Evolutionary conservation across 2,113 vertebrate species (phyloP), one percentile per base, ranked within the genome.

Genomic region (Neoarius graeffei): DNA sequence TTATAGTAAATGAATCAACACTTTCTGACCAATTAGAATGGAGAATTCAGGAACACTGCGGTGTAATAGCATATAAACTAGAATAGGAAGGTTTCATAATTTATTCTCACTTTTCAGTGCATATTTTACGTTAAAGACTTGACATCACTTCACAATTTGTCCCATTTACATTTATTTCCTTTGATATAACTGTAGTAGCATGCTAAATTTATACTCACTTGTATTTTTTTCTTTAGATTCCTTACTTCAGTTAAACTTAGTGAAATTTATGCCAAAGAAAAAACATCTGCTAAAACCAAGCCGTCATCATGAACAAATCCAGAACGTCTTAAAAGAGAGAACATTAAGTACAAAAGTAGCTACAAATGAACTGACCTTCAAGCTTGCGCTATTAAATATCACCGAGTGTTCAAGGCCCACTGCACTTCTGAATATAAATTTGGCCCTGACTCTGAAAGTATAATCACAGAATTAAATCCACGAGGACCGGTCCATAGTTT

Each of bases 321-420:
- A 8, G 13, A 17, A 20, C 17, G 5, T 77, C 17, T 77, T 25
- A 23, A 7, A 25, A 8, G 11, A 79, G 9, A n/a, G 42, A 27
- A 57, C 4, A 17, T 57, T 30, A 59, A 10, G 7, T 81, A 19
- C 7, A 81, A 66, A 52, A 56, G 27, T 60, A 60, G 35, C 59
- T n/a, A 83, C 42, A 67, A 67, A 42, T 82, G 57, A 81, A 86
- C 42, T 71, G 54, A 87, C 86, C 86, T 82, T 82, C 80, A 87
- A 82, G 86, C 56, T 6, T 5, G 6, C 1, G 56, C 66, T 59
- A 81, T 73, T 83, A 83, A 87, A 87, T 35, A 57, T 81, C 64
- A 67, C 64, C 14, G 67, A 17, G 57, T 7, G 69, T 62, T 81
- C 54, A 57, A 52, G 64, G 79, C 54, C 23, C 30, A 4, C 79